phyloP scores from a whole-genome alignment of 2,797 vertebrate genomes.

The Hoplostethus mediterraneus region DNA sequence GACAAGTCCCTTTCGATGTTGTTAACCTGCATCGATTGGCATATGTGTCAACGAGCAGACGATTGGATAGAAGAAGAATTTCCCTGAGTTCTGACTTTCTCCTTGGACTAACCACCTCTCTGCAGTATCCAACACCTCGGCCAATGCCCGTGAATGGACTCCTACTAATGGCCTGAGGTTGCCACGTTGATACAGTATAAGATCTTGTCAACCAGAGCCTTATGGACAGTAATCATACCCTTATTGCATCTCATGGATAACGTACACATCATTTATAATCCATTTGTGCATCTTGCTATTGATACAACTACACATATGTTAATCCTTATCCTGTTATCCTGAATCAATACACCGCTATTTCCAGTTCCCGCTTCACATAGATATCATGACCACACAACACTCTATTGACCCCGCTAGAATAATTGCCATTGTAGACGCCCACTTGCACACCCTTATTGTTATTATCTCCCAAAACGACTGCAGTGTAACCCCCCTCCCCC shows the following conservation, averaged over 20 bases:
- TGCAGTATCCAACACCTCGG: constrained; percentile 80
- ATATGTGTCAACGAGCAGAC: constrained; percentile 12
- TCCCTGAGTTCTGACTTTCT: constrained; percentile 79
- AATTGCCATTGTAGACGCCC: constrained; percentile 54
- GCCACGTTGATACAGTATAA: constrained; percentile 55
- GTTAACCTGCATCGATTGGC: constrained; percentile 31
- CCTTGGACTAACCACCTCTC: constrained; percentile 84
- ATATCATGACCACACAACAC: constrained; percentile 11
- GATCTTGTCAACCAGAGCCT: constrained; percentile 38
- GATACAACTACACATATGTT: not conserved
- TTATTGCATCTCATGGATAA: constrained; percentile 18
- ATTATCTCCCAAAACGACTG: not conserved
- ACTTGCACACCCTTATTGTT: constrained; percentile 12
- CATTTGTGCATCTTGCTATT: constrained; percentile 6
- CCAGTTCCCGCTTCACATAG: constrained; percentile 16
- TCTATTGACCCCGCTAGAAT: constrained; percentile 39
- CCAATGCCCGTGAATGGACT: constrained; percentile 78
- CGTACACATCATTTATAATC: constrained; percentile 1
- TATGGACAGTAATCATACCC: constrained; percentile 20
- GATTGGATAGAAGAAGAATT: constrained; percentile 66
- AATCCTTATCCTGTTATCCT: not conserved
- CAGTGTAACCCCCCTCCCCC: not conserved
- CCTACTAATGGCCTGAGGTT: constrained; percentile 67
- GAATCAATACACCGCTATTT: not conserved
- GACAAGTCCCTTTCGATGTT: not conserved